These are phyloP conservation scores for Perca flavescens DNA, from an alignment of 2,113 vertebrate genomes.

Conservation along the genomic window DNA sequence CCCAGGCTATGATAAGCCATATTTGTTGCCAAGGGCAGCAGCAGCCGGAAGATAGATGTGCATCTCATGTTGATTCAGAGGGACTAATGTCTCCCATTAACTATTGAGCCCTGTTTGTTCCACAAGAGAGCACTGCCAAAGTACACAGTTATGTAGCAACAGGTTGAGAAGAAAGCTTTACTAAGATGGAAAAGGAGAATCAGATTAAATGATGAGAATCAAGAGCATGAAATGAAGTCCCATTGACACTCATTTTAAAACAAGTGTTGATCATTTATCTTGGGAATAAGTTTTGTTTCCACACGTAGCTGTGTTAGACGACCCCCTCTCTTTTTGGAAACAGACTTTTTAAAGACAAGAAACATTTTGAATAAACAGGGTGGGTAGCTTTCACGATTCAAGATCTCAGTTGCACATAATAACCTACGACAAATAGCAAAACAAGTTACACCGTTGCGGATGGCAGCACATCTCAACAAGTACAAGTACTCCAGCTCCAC, in stretches of 20 bases:
- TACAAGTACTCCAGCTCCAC: no score
- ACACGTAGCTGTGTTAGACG: background rate
- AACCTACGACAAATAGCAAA: no score
- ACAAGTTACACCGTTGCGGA: no score
- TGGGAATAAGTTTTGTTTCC: background rate
- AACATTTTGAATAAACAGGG: no score
- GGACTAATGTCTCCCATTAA: constrained; percentile 69
- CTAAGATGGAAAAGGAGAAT: constrained; percentile 39
- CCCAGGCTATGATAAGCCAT: constrained; percentile 5
- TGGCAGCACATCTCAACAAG: no score
- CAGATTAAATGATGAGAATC: constrained; percentile 10
- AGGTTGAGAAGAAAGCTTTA: constrained; percentile 31
- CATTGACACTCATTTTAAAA: constrained; percentile 5
- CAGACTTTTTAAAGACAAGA: no score
- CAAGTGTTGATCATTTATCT: background rate
- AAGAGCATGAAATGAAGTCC: background rate
- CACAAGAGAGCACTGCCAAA: constrained; percentile 38
- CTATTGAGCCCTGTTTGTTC: constrained; percentile 44
- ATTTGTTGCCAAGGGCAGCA: constrained; percentile 44
- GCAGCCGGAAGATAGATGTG: constrained; percentile 26
- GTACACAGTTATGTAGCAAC: constrained; percentile 30
- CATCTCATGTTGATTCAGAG: constrained; percentile 50
- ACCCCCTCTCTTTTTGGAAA: background rate
- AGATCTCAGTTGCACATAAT: no score
- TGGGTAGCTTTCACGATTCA: no score